A percentile compares a stretch with the other conserved stretches of the same genome.
Conservation (phyloP, 1,140 invertebrate species). For the Adoxophyes honmai region DNA sequence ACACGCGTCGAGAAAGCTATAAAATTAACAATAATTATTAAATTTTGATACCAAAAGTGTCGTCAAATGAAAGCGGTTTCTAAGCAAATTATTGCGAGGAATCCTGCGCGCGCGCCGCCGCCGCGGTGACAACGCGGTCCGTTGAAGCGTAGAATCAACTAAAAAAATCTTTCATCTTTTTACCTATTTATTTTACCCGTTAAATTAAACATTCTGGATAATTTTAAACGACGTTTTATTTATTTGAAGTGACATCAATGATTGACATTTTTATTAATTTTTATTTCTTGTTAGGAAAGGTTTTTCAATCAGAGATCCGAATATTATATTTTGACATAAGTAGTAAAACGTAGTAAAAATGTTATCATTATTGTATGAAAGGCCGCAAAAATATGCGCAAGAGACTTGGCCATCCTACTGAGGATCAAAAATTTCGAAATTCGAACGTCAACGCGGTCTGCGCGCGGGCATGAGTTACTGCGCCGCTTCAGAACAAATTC, state of each 20-base stretch:
- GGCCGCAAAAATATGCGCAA: too few relatives aligned
- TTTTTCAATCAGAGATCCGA: too few relatives aligned
- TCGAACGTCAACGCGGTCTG: conserved; percentile 34
- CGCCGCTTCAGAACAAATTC: conserved; percentile 20
- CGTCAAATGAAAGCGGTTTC: conserved; percentile 24
- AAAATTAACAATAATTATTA: not conserved
- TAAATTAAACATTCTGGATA: too few relatives aligned
- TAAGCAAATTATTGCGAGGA: conserved; percentile 52
- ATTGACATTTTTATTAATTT: too few relatives aligned
- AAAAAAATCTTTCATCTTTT: not conserved
- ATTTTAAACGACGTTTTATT: too few relatives aligned
- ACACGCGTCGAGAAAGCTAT: too few relatives aligned
- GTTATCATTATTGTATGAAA: too few relatives aligned
- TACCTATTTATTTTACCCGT: too few relatives aligned
- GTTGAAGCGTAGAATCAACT: not conserved
- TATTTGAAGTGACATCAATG: too few relatives aligned
- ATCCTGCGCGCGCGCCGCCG: conserved; percentile 40
- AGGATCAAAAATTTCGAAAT: conserved; percentile 46
- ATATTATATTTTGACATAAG: too few relatives aligned
- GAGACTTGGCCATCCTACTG: not conserved
- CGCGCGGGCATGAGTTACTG: conserved; percentile 48
- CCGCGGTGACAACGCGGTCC: conserved; percentile 8
- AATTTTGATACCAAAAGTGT: conserved; percentile 13
- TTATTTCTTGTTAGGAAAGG: too few relatives aligned
- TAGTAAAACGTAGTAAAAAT: too few relatives aligned